phyloP scores from a whole-genome alignment of 2,888 invertebrate species.

The Platynereis dumerilii region DNA sequence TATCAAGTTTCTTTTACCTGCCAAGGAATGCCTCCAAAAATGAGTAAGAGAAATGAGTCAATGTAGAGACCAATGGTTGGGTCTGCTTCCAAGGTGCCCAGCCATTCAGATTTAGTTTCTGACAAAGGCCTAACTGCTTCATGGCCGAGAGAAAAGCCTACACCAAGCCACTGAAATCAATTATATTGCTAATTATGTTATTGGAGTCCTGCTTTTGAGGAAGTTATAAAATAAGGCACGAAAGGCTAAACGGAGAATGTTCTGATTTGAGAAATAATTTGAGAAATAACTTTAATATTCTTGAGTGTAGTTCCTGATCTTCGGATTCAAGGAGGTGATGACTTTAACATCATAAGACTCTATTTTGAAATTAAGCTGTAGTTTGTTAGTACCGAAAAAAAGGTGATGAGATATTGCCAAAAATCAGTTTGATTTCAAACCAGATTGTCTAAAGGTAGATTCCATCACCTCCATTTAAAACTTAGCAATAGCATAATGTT shows the following conservation, averaged over 20 bases:
- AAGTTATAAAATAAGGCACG: neutral
- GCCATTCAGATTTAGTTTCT: slow-evolving; percentile 47
- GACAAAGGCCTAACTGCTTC: slow-evolving; percentile 81
- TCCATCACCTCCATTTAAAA: no score
- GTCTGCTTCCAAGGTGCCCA: slow-evolving; percentile 34
- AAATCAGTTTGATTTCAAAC: no score
- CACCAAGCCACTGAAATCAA: slow-evolving; percentile 87
- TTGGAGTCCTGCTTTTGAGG: no score
- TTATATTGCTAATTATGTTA: no score
- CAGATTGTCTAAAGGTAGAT: no score
- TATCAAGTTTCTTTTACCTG: slow-evolving; percentile 30
- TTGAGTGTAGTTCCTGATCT: neutral
- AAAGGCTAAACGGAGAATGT: neutral
- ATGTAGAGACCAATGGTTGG: slow-evolving; percentile 54
- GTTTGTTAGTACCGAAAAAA: no score
- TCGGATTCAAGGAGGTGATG: no score
- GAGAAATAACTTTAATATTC: neutral
- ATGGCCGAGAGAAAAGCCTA: slow-evolving; percentile 91
- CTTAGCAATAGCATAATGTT: no score
- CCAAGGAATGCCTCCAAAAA: slow-evolving; percentile 96
- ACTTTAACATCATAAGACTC: no score
- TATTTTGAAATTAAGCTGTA: no score
- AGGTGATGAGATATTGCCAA: no score
- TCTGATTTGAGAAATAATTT: neutral
- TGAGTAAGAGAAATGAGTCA: slow-evolving; percentile 85